Evolutionary conservation across 2,888 invertebrate genomes (phyloP).

Genomic region (Hirtodrosophila alboralis): DNA sequence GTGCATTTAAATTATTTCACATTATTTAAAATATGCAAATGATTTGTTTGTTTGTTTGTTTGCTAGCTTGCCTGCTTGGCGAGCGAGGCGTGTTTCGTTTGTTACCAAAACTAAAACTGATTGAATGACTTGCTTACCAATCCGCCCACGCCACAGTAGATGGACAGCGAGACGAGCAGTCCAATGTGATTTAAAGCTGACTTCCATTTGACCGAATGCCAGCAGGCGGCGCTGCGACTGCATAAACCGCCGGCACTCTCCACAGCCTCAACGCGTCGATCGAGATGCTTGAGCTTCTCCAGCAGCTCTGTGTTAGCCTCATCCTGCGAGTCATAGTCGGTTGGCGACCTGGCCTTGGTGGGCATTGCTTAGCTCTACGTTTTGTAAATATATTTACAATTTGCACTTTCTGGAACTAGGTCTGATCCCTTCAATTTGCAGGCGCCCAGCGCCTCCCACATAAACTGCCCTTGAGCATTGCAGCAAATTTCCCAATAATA

Average conservation of each 20-base stretch:
- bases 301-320: constrained; percentile 83
- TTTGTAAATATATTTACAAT: constrained; percentile 11
- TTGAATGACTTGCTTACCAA: constrained; percentile 85
- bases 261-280: constrained; percentile 79
- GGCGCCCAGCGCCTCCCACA: constrained; percentile 37
- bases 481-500: constrained; percentile 2
- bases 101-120: neutral
- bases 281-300: constrained; percentile 83
- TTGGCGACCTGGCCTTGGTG: constrained; percentile 43
- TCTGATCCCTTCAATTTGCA: constrained; percentile 25
- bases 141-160: constrained; percentile 92
- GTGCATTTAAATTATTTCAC: constrained; percentile 21
- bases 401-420: constrained; percentile 10
- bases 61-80: constrained; percentile 13
- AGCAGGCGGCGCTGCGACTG: constrained; percentile 81
- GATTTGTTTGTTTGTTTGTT: constrained; percentile 30
- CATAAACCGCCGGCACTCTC: constrained; percentile 83
- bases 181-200: constrained; percentile 90
- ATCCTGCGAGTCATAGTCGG: constrained; percentile 81
- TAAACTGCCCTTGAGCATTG: constrained; percentile 29
- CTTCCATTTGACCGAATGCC: constrained; percentile 86
- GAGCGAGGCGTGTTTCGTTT: constrained; percentile 18
- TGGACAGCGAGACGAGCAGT: constrained; percentile 89
- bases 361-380: constrained; percentile 34
- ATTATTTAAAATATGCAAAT: constrained; percentile 25